phyloP scores from a whole-genome alignment of 2,797 vertebrate species.

The Galago senegalensis region DNA sequence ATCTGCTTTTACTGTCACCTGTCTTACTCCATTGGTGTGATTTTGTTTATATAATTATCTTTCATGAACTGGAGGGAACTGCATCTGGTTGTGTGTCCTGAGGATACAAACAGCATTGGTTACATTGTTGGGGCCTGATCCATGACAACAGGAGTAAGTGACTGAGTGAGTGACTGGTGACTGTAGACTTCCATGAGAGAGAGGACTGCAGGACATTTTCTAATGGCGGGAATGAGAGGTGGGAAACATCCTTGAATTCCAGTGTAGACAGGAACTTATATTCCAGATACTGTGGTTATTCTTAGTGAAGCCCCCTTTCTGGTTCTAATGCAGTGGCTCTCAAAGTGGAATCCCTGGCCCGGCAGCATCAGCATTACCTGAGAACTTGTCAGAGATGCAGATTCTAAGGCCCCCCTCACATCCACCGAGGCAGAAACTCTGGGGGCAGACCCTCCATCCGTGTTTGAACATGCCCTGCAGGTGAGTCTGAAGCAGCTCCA shows the following conservation, averaged over 20 bases:
- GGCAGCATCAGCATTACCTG: not conserved
- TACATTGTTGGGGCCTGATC: too few species aligned
- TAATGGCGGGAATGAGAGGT: not conserved
- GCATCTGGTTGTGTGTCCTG: not conserved
- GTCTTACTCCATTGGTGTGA: not conserved
- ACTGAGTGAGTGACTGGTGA: not conserved
- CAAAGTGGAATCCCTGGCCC: not conserved
- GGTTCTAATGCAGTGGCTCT: not conserved
- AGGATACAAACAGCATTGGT: not conserved
- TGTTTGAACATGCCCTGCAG: not conserved
- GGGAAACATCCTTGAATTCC: not conserved
- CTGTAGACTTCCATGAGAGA: not conserved
- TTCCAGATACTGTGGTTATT: not conserved
- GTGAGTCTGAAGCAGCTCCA: not conserved
- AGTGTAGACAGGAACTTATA: not conserved
- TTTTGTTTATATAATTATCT: not conserved
- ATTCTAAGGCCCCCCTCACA: not conserved
- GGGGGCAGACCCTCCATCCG: not conserved
- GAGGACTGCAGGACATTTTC: not conserved
- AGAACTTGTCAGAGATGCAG: not conserved
- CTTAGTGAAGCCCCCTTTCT: not conserved
- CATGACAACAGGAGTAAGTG: accelerated
- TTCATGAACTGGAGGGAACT: not conserved
- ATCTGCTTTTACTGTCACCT: not conserved
- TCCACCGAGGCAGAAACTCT: not conserved